Evolutionary conservation across 2,888 invertebrate genomes (phyloP).

Genomic region (Fabriciana adippe): DNA sequence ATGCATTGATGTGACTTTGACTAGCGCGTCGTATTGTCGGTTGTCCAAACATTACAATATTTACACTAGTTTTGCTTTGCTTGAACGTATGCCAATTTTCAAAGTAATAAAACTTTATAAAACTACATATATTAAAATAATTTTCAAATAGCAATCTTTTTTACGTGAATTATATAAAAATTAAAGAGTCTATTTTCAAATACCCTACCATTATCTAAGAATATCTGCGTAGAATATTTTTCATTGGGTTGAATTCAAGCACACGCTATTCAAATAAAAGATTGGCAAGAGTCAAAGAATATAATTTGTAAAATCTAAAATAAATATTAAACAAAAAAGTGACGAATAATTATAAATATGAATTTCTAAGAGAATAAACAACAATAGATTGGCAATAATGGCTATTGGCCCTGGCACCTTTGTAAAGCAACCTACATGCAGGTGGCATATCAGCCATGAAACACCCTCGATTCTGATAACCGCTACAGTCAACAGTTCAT

Average conservation of each 20-base stretch:
- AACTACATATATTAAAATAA: not conserved
- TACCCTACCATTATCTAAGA: too few relatives aligned
- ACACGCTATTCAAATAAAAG: too few relatives aligned
- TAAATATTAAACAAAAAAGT: too few relatives aligned
- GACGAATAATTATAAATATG: too few relatives aligned
- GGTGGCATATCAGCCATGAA: constrained; percentile 22
- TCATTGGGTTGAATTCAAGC: too few relatives aligned
- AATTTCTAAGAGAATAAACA: not conserved
- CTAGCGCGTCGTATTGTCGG: not conserved
- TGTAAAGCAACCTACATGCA: constrained; percentile 17
- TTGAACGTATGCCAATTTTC: constrained; percentile 22
- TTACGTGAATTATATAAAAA: too few relatives aligned
- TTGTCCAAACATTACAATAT: constrained; percentile 9
- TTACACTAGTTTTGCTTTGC: not conserved
- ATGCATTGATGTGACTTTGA: not conserved
- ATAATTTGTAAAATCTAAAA: too few relatives aligned
- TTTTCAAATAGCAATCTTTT: too few relatives aligned
- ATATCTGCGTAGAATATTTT: too few relatives aligned
- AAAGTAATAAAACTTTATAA: not conserved
- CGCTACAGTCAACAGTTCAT: constrained; percentile 20
- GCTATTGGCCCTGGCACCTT: constrained; percentile 26
- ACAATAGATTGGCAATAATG: not conserved
- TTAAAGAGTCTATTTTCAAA: too few relatives aligned
- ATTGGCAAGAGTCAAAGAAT: too few relatives aligned
- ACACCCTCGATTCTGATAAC: constrained; percentile 27